Base-by-base conservation (phyloP, 2,113 vertebrate genomes). In the Octodon degus region DNA sequence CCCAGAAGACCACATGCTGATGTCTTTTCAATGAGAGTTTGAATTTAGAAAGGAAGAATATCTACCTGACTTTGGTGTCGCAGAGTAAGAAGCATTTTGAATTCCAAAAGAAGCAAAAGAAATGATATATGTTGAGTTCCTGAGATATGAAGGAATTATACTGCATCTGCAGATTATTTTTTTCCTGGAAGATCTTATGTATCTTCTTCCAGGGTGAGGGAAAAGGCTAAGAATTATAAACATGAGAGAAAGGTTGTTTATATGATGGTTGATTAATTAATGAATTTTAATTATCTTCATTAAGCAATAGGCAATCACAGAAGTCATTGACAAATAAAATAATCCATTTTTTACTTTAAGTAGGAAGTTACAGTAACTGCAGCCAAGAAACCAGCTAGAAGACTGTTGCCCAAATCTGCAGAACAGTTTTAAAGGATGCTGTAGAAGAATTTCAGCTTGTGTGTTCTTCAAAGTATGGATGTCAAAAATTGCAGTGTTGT, bases 281-380 rank as follows among this genome's bases (percentile, higher is more conserved):
- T 53, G 32, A 82, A 90, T 90, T 77, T 65, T 20, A 92, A 22
- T 65, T 88, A 62, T 95, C 34, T 86, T 86, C 27, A 87, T 55
- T 85, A 25, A 85, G 40, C 65, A 96, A 30, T 30, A 89, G 40
- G 27, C 80, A 95, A 43, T 68, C 72, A 47, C 50, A 83, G 55
- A 92, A 76, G 43, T 27, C 65, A 93, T 83, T 55, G 20, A 4
- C 93, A 93, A 90, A 92, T 89, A 81, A 93, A 96, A 96, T 89
- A 27, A 88, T 83, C 32, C 27, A 63, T 74, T 88, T 96, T 96
- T 22, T 12, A 74, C 67, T 84, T 97, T 88, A 92, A 87, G n/a
- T 72, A 96, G 80, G 53, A 94, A 74, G n/a, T 74, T 55, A 95
- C 62, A 22, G 27, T 93, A 95, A 19, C 55, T 40, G 2, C 22